phyloP scores from a whole-genome alignment of 2,113 vertebrate species.

The Tragelaphus imberbis region DNA sequence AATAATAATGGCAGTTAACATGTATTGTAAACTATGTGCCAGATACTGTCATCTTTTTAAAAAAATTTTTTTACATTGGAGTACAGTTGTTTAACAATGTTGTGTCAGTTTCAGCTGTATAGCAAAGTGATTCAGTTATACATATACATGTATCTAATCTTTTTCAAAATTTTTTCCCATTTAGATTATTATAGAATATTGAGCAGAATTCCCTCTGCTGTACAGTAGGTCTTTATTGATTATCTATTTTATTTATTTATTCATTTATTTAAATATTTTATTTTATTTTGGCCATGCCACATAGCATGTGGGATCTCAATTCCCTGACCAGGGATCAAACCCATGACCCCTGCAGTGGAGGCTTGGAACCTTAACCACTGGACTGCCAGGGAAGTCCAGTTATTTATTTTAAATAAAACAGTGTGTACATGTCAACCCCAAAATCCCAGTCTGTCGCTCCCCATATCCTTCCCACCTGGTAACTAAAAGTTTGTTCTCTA shows the following conservation, averaged over 20 bases:
- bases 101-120: not conserved
- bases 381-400: not conserved
- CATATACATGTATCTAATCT: not conserved
- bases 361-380: not conserved
- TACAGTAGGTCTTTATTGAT: not conserved
- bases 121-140: not conserved
- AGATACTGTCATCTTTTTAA: not conserved
- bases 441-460: not conserved
- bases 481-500: not conserved
- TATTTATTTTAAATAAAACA: not conserved
- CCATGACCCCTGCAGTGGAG: not conserved
- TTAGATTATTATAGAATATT: not conserved
- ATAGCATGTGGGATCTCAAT: not conserved
- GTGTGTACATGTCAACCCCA: not conserved
- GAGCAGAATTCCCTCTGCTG: not conserved
- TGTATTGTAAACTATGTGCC: not conserved
- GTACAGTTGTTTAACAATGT: not conserved
- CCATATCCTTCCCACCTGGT: not conserved
- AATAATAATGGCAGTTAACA: not conserved
- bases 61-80: not conserved
- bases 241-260: not conserved
- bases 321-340: not conserved
- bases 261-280: not conserved
- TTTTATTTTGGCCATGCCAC: not conserved
- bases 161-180: not conserved